These are phyloP conservation scores for Sminthurinus aureus DNA, from an alignment of 2,888 invertebrate genomes.

Conservation along the genomic window DNA sequence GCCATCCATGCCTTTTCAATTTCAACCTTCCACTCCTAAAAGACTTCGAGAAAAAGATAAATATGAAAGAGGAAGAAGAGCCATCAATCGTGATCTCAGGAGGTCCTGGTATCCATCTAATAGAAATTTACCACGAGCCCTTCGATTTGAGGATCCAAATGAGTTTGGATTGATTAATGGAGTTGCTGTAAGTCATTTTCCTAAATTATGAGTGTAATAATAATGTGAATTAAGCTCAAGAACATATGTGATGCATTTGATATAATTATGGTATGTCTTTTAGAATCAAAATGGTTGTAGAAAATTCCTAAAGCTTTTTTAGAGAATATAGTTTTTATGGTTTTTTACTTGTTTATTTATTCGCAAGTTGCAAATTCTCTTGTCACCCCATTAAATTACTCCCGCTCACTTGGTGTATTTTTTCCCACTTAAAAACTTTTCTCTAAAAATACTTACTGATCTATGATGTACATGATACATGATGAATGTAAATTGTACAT, in stretches of 20 bases:
- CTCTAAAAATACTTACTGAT: too few species aligned
- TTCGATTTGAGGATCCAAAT: conserved; percentile 32
- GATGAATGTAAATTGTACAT: not conserved
- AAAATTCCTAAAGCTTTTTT: not conserved
- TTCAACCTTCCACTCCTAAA: conserved; percentile 16
- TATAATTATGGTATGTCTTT: not conserved
- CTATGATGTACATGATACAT: not conserved
- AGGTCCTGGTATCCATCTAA: conserved; percentile 9
- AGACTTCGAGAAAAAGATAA: conserved; percentile 23
- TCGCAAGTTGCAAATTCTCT: not conserved
- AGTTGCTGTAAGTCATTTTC: conserved; percentile 12
- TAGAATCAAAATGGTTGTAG: not conserved
- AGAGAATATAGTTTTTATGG: not conserved
- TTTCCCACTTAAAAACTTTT: not conserved
- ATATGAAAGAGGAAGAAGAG: conserved; percentile 2
- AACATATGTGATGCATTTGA: not conserved
- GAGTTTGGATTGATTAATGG: conserved; percentile 21
- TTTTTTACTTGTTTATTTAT: not conserved
- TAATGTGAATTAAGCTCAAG: not conserved
- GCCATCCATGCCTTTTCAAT: not conserved
- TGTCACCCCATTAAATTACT: not conserved
- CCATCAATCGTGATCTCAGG: not conserved
- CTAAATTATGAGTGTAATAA: not conserved
- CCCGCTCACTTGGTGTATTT: not conserved
- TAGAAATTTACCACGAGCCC: conserved; percentile 24